These are phyloP conservation scores for Pygmarrhopalites habei DNA, from an alignment of 1,140 invertebrate genomes.

Conservation along the genomic window DNA sequence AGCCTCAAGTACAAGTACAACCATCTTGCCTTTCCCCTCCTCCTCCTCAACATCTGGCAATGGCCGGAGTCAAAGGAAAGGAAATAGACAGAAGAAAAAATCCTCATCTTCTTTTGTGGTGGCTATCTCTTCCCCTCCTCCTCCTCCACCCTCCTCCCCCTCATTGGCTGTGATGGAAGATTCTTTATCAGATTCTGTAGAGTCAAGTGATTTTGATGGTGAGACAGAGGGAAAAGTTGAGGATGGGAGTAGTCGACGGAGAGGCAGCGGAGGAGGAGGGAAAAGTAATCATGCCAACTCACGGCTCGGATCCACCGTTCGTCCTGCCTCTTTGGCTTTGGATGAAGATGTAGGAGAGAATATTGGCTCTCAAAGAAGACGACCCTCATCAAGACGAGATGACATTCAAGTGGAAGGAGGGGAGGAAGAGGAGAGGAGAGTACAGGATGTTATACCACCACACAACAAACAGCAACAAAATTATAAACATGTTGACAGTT, in stretches of 20 bases:
- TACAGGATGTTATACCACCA: too few species aligned
- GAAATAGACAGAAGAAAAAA: slow-evolving; percentile 13
- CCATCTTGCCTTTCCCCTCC: too few species aligned
- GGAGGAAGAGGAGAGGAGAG: too few species aligned
- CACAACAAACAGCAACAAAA: too few species aligned
- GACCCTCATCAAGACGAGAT: background rate
- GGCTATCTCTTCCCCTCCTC: background rate
- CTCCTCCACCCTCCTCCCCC: background rate
- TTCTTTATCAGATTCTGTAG: too few species aligned
- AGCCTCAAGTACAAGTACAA: too few species aligned
- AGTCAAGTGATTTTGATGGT: background rate
- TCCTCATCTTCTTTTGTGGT: background rate
- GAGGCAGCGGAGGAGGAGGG: background rate
- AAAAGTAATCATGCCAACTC: background rate
- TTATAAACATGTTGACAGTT: too few species aligned
- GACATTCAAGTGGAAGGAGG: background rate
- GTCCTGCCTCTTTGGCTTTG: background rate
- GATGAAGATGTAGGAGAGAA: slow-evolving; percentile 1
- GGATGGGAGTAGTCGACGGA: slow-evolving; percentile 1
- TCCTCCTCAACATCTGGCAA: too few species aligned
- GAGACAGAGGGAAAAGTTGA: background rate
- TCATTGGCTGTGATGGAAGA: background rate
- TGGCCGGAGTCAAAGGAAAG: slow-evolving; percentile 5
- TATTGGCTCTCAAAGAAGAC: background rate
- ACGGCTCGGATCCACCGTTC: background rate